Evolutionary conservation across 1,140 invertebrate species (phyloP).

Genomic region (Neelides sp.): DNA sequence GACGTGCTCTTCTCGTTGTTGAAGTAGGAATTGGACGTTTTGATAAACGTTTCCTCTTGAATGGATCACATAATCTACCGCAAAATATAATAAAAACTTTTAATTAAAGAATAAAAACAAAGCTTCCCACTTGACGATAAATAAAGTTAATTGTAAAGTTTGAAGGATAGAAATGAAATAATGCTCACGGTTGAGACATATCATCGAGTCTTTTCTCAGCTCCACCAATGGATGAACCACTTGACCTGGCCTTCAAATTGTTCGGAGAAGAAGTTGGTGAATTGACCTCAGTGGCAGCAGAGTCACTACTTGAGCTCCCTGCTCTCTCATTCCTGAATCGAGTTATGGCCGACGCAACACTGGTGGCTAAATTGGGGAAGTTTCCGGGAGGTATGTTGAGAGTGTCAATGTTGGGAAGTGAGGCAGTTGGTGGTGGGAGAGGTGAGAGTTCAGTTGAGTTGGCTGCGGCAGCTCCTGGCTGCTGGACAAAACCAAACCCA

Average conservation of each 20-base stretch:
- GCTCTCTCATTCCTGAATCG: constrained; percentile 6
- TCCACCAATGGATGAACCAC: not conserved
- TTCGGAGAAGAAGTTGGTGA: not conserved
- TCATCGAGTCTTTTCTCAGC: constrained; percentile 7
- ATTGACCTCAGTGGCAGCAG: too few relatives aligned
- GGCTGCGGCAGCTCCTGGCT: constrained; percentile 9
- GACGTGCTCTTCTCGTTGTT: constrained; percentile 18
- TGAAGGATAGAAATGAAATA: not conserved
- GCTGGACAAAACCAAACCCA: constrained; percentile 27
- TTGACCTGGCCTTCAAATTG: constrained; percentile 1
- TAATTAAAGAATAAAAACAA: not conserved
- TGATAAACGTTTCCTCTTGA: constrained; percentile 27
- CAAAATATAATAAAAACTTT: not conserved
- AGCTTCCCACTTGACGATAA: not conserved
- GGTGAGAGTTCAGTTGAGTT: not conserved
- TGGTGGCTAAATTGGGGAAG: not conserved
- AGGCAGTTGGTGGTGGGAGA: not conserved
- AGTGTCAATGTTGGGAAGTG: not conserved
- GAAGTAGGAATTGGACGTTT: constrained; percentile 29
- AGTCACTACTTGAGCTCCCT: constrained; percentile 1
- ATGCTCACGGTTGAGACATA: constrained; percentile 8
- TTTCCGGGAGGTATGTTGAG: not conserved
- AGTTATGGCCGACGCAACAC: constrained; percentile 4
- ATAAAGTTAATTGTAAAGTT: constrained; percentile 3
- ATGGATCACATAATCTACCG: constrained; percentile 22